These are phyloP conservation scores for Simalia tracyae DNA, from an alignment of 2,797 vertebrate species.

Conservation along the genomic window DNA sequence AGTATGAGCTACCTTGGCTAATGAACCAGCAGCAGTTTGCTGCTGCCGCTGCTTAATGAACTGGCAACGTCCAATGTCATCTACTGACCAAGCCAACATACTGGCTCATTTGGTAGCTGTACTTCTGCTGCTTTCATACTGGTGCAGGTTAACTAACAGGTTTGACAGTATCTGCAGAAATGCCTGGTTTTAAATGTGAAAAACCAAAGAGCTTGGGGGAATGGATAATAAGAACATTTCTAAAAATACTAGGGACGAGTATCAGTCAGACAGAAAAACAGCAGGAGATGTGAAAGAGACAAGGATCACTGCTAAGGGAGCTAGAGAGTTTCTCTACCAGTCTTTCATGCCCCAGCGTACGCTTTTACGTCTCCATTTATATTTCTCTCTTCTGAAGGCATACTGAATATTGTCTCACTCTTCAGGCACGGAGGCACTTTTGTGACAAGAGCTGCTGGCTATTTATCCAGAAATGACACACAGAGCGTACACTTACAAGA, in stretches of 20 bases:
- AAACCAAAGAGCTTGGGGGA: neutral
- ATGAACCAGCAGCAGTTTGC: rapidly evolving
- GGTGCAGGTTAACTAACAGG: neutral
- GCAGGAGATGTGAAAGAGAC: neutral
- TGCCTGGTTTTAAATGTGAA: neutral
- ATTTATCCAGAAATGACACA: neutral
- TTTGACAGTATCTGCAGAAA: neutral
- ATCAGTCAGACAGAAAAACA: rapidly evolving
- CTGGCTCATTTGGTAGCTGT: neutral
- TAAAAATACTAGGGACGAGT: neutral
- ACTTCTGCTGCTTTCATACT: neutral
- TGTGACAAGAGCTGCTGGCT: neutral
- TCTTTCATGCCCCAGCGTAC: rapidly evolving
- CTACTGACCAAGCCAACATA: neutral
- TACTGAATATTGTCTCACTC: neutral
- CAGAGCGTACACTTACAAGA: neutral
- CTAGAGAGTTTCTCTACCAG: neutral
- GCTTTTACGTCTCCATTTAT: neutral
- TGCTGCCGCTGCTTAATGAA: rapidly evolving
- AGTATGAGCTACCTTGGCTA: neutral
- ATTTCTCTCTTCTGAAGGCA: rapidly evolving
- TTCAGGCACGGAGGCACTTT: neutral
- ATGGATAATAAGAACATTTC: rapidly evolving
- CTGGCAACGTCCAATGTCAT: neutral
- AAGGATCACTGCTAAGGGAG: neutral